Evolutionary conservation across 2,797 vertebrate genomes (phyloP).

Genomic region (Acanthornis magna): DNA sequence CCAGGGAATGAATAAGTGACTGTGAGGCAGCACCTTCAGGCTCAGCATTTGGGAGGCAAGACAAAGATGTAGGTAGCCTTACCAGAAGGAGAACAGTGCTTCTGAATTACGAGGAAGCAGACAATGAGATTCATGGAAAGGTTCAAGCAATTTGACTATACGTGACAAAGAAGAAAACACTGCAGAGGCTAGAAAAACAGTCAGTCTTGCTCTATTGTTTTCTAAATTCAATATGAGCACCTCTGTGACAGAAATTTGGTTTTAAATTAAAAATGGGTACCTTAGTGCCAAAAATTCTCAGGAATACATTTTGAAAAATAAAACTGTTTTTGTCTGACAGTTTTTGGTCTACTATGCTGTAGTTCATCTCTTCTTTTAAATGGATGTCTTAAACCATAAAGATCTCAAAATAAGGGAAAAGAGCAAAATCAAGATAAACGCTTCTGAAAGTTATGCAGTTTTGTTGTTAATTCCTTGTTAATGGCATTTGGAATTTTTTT

Average conservation of each 20-base stretch:
- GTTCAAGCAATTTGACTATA: not conserved
- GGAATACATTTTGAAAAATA: not conserved
- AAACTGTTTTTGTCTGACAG: not conserved
- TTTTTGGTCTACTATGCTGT: not conserved
- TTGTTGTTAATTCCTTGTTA: not conserved
- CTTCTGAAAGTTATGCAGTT: not conserved
- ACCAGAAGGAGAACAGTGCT: not conserved
- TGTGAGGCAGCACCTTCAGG: not conserved
- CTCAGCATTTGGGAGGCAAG: not conserved
- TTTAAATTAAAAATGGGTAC: not conserved
- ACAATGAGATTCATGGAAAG: not conserved
- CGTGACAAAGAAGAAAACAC: rapidly evolving
- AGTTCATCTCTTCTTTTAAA: not conserved
- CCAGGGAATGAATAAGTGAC: not conserved
- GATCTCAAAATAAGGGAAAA: not conserved
- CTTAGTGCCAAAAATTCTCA: not conserved
- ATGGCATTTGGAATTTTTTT: not conserved
- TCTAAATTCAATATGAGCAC: not conserved
- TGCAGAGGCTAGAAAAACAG: not conserved
- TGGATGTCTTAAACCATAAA: not conserved
- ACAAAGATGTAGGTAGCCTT: not conserved
- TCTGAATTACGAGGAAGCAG: not conserved
- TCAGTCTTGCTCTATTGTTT: not conserved
- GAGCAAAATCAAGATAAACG: not conserved
- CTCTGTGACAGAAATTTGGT: not conserved